These are phyloP conservation scores for Polyodon spathula DNA, from an alignment of 2,113 vertebrate genomes.

Conservation along the genomic window DNA sequence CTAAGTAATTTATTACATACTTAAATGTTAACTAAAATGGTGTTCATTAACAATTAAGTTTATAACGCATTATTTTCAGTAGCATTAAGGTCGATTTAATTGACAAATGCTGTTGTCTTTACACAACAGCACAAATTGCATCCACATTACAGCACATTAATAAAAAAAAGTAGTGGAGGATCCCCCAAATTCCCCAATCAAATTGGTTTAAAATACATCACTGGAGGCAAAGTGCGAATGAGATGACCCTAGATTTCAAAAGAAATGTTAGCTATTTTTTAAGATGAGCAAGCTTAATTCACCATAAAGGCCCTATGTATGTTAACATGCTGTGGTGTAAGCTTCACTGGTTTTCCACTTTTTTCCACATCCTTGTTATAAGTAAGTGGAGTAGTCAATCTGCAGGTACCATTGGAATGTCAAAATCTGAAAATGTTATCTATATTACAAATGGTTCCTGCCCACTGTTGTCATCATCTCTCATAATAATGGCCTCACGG, in stretches of 20 bases:
- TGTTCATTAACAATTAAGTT: background rate
- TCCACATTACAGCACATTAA: background rate
- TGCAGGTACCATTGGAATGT: too few relatives aligned
- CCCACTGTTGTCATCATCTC: too few relatives aligned
- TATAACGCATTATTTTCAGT: background rate
- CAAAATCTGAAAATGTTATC: too few relatives aligned
- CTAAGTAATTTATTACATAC: background rate
- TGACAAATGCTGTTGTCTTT: slow-evolving; percentile 1
- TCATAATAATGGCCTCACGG: too few relatives aligned
- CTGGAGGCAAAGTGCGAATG: background rate
- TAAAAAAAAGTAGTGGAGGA: background rate
- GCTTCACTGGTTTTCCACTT: too few relatives aligned
- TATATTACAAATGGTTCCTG: too few relatives aligned
- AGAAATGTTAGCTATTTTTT: background rate
- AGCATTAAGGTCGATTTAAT: slow-evolving; percentile 1
- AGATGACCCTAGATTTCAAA: background rate
- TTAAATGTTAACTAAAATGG: background rate
- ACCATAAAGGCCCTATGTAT: background rate
- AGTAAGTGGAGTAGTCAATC: too few relatives aligned
- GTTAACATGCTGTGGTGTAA: too few relatives aligned
- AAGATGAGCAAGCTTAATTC: background rate
- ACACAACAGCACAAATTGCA: background rate
- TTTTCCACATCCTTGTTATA: too few relatives aligned
- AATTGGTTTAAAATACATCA: background rate
- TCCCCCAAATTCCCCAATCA: background rate